These are phyloP conservation scores for Pomacea maculata DNA, from an alignment of 1,140 invertebrate species.

Conservation along the genomic window DNA sequence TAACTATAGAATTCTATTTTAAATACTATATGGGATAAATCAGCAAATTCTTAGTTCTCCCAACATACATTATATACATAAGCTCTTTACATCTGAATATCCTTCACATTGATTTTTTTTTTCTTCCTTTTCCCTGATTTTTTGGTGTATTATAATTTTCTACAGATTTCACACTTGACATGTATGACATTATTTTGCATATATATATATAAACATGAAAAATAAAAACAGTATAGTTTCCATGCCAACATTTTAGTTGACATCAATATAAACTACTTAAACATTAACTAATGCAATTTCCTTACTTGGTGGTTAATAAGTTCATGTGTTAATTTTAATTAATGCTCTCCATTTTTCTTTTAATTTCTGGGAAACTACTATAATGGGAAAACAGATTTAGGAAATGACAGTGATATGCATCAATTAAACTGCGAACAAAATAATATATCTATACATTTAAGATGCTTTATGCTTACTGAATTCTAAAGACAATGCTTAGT, in stretches of 20 bases:
- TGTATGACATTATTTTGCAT: too few relatives aligned
- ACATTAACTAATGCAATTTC: not conserved
- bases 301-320: not conserved
- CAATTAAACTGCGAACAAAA: not conserved
- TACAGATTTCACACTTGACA: too few relatives aligned
- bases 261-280: not conserved
- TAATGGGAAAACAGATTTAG: not conserved
- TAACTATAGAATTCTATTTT: too few relatives aligned
- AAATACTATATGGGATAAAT: too few relatives aligned
- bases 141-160: too few relatives aligned
- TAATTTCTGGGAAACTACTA: not conserved
- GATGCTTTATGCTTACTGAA: not conserved
- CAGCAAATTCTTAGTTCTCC: too few relatives aligned
- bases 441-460: too few relatives aligned
- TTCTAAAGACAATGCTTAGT: not conserved
- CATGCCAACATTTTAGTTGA: not conserved
- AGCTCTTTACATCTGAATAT: too few relatives aligned
- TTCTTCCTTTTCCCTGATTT: too few relatives aligned
- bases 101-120: too few relatives aligned
- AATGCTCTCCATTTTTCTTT: not conserved
- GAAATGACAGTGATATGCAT: not conserved
- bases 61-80: too few relatives aligned
- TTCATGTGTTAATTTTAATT: not conserved
- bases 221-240: conserved; percentile 4
- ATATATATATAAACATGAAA: not conserved